phyloP scores from a whole-genome alignment of 2,888 invertebrate species.

The Azorinus chamasolen region DNA sequence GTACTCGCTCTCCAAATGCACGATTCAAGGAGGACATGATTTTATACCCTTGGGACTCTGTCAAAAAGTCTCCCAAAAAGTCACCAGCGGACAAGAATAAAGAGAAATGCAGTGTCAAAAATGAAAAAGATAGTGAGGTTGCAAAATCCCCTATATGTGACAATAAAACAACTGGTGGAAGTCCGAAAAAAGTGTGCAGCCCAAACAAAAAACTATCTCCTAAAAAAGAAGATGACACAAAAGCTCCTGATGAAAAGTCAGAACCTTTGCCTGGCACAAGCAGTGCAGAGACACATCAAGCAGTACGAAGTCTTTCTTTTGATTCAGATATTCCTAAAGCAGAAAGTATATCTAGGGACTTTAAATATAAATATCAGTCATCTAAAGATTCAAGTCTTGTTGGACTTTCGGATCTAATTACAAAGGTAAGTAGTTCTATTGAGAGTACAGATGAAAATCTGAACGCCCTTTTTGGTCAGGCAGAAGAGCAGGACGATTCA shows the following conservation, averaged over 20 bases:
- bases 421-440: conserved; percentile 51
- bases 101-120: too few species aligned
- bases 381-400: neutral
- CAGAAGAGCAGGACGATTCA: conserved; percentile 31
- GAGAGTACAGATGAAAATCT: conserved; percentile 39
- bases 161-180: too few species aligned
- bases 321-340: conserved; percentile 22
- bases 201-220: too few species aligned
- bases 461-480: conserved; percentile 44
- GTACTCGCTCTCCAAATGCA: conserved; percentile 60
- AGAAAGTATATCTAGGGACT: conserved; percentile 35
- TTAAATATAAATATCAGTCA: conserved; percentile 40
- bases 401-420: conserved; percentile 44
- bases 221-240: too few species aligned
- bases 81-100: neutral
- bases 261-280: too few species aligned
- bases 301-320: conserved; percentile 26
- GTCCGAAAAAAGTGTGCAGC: too few species aligned
- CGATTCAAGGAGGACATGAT: conserved; percentile 61
- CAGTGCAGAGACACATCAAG: too few species aligned
- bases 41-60: conserved; percentile 54
- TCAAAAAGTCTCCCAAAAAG: conserved; percentile 48
- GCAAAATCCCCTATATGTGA: too few species aligned
- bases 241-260: too few species aligned
- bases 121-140: too few species aligned